A percentile compares a stretch with the other conserved stretches of the same genome.
Evolutionary conservation across 2,113 vertebrate genomes (phyloP).

Genomic region (Aix galericulata): DNA sequence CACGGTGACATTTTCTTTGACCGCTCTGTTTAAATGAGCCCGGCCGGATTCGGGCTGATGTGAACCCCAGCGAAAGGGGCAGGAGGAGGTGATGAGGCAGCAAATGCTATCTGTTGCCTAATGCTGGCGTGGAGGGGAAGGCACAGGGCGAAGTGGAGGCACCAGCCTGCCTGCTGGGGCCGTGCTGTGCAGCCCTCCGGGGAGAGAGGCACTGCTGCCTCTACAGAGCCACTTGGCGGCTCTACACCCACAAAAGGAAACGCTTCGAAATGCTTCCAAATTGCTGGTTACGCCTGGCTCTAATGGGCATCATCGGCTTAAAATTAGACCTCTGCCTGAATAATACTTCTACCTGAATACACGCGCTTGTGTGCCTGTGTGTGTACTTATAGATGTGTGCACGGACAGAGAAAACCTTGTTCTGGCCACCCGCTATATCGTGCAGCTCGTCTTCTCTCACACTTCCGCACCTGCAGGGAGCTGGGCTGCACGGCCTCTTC

Average conservation of each 20-base stretch:
- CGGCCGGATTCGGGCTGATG: not conserved
- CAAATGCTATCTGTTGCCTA: not conserved
- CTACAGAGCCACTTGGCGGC: not conserved
- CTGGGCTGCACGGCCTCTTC: not conserved
- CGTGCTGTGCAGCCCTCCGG: not conserved
- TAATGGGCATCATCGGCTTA: not conserved
- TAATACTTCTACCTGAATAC: not conserved
- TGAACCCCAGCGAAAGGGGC: not conserved
- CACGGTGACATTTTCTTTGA: not conserved
- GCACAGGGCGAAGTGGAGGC: not conserved
- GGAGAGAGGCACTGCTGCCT: not conserved
- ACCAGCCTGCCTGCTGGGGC: not conserved
- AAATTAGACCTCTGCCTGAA: not conserved
- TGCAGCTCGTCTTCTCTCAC: not conserved
- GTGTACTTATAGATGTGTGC: not conserved
- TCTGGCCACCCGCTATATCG: not conserved
- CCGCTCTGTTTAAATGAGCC: constrained; percentile 7
- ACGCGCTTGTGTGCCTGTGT: not conserved
- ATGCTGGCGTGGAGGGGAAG: not conserved
- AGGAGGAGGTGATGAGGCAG: not conserved
- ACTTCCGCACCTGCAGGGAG: not conserved
- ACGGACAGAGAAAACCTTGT: not conserved
- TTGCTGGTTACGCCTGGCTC: not conserved
- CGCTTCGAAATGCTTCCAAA: not conserved
- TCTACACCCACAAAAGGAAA: not conserved